These are phyloP conservation scores for Cardiocondyla obscurior DNA, from an alignment of 1,140 invertebrate genomes.

Conservation along the genomic window DNA sequence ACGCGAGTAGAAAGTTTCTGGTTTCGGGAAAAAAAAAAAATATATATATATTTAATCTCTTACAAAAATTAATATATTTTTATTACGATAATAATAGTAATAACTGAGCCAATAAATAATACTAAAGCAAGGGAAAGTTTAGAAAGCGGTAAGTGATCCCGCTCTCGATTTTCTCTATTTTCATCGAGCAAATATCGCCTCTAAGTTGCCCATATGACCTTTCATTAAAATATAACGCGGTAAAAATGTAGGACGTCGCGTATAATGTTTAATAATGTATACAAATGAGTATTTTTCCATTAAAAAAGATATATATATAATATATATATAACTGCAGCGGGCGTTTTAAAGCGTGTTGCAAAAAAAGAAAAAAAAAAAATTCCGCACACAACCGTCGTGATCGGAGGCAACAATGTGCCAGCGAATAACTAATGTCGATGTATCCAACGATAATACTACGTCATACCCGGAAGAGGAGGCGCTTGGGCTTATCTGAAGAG, in stretches of 20 bases:
- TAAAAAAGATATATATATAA: not conserved
- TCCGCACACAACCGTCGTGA: not conserved
- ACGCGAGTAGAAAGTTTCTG: not conserved
- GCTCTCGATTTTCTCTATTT: not conserved
- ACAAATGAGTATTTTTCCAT: not conserved
- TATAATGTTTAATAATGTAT: not conserved
- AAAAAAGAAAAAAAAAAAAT: not conserved
- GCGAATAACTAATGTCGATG: constrained; percentile 15
- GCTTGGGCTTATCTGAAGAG: constrained; percentile 59
- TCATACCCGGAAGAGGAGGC: constrained; percentile 24
- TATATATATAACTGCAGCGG: not conserved
- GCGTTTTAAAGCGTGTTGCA: not conserved
- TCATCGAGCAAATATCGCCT: not conserved
- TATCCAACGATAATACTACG: constrained; percentile 48
- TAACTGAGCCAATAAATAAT: not conserved
- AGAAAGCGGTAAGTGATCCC: not conserved
- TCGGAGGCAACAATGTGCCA: constrained; percentile 30
- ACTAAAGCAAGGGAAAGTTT: not conserved
- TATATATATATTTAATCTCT: not conserved
- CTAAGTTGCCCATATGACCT: not conserved
- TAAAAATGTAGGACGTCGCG: not conserved
- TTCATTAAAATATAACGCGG: not conserved
- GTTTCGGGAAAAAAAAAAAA: too few relatives aligned
- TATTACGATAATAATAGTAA: not conserved
- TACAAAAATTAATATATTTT: too few relatives aligned